A percentile compares a stretch with the other conserved stretches of the same genome.
phyloP scores from a whole-genome alignment of 1,140 invertebrate species.

The Helicorthomorpha holstii region DNA sequence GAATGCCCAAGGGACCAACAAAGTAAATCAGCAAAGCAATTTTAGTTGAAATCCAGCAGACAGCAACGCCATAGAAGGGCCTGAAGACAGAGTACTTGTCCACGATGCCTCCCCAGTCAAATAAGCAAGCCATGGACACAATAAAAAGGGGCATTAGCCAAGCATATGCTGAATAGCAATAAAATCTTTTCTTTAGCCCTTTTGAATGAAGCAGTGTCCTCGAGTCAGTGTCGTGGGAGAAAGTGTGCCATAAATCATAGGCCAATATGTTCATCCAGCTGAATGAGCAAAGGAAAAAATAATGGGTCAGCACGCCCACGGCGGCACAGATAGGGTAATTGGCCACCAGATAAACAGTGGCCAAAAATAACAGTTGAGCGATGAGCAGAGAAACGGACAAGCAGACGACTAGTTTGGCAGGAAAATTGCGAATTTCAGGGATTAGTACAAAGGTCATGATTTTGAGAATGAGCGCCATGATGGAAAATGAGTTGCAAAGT shows the following conservation, averaged over 20 bases:
- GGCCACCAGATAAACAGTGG: neutral
- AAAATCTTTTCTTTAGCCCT: conserved; percentile 5
- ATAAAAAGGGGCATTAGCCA: conserved; percentile 21
- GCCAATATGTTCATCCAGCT: conserved; percentile 94
- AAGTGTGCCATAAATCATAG: conserved; percentile 86
- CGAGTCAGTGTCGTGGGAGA: conserved; percentile 17
- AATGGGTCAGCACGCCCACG: conserved; percentile 67
- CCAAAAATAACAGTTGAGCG: conserved; percentile 28
- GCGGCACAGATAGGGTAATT: conserved; percentile 21
- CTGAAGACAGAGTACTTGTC: neutral
- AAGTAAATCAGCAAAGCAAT: conserved; percentile 24
- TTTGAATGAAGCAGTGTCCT: neutral
- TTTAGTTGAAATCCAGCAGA: conserved; percentile 23
- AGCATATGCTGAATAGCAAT: conserved; percentile 22
- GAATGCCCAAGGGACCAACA: conserved; percentile 22
- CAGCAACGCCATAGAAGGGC: conserved; percentile 16
- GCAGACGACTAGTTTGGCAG: conserved; percentile 33
- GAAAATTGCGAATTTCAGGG: conserved; percentile 31
- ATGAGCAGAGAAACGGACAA: conserved; percentile 29
- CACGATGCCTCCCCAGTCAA: conserved; percentile 12
- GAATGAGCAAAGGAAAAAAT: conserved; percentile 83
- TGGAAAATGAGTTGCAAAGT: conserved; percentile 16
- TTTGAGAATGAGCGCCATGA: conserved; percentile 24
- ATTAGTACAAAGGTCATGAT: conserved; percentile 30
- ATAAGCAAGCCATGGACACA: conserved; percentile 14